A percentile compares a stretch with the other conserved stretches of the same genome.
Evolutionary conservation across 2,113 vertebrate species (phyloP).

Genomic region (Eolophus roseicapilla): DNA sequence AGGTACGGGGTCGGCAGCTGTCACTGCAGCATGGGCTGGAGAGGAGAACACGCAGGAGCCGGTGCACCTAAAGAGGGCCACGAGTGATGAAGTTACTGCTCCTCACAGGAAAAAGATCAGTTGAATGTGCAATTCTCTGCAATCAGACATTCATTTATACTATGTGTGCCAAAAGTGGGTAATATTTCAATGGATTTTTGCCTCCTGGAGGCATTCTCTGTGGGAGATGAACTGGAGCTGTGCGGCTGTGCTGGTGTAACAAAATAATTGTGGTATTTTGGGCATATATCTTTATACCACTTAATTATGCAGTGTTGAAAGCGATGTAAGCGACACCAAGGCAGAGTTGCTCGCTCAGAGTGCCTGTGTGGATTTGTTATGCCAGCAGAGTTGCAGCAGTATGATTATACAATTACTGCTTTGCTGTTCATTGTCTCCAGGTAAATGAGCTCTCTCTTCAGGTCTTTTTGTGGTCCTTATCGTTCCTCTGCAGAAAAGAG

Average conservation of each 20-base stretch:
- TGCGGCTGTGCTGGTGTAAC: neutral
- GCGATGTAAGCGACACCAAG: neutral
- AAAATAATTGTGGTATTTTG: neutral
- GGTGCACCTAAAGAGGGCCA: neutral
- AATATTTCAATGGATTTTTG: neutral
- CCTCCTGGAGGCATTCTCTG: neutral
- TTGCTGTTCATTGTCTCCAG: neutral
- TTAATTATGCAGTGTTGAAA: neutral
- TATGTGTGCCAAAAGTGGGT: neutral
- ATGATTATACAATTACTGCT: neutral
- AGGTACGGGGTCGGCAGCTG: conserved; percentile 73
- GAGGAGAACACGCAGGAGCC: accelerated
- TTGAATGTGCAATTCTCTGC: neutral
- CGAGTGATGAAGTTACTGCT: accelerated
- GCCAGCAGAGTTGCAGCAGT: neutral
- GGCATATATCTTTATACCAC: neutral
- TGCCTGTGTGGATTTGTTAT: neutral
- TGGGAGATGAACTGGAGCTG: neutral
- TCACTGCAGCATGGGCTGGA: accelerated
- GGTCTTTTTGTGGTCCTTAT: neutral
- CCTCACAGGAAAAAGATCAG: accelerated
- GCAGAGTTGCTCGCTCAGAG: neutral
- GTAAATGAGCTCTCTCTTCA: neutral
- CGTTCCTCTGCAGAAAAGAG: neutral
- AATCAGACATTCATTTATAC: neutral